These are phyloP conservation scores for Tachypleus tridentatus DNA, from an alignment of 1,140 invertebrate species.

Conservation along the genomic window DNA sequence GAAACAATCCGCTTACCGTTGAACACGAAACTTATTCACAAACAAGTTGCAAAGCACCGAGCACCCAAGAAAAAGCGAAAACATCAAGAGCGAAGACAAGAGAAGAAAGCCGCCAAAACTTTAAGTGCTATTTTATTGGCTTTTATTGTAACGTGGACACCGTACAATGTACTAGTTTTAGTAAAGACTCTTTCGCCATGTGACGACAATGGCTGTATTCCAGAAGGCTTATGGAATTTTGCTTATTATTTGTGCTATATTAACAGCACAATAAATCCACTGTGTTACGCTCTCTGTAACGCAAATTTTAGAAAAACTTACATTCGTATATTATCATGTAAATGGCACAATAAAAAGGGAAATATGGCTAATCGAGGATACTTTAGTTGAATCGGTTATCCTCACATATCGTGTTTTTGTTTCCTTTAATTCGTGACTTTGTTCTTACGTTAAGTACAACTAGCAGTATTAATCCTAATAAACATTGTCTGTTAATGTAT, in stretches of 20 bases:
- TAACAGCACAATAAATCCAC: constrained; percentile 51
- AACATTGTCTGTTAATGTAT: too few species aligned
- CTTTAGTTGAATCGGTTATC: constrained; percentile 1
- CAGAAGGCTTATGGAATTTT: constrained; percentile 81
- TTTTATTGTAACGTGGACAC: constrained; percentile 98
- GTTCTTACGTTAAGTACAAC: too few species aligned
- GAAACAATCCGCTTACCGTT: constrained; percentile 62
- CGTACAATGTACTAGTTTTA: constrained; percentile 89
- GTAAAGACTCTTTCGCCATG: constrained; percentile 59
- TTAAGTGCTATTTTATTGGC: constrained; percentile 90
- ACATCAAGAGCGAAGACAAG: constrained; percentile 90
- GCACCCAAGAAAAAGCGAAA: constrained; percentile 54
- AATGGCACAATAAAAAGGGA: constrained; percentile 45
- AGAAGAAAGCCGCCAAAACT: constrained; percentile 97
- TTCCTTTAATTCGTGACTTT: too few species aligned
- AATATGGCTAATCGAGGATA: not conserved
- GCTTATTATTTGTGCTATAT: constrained; percentile 98
- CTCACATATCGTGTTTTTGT: too few species aligned
- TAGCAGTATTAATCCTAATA: too few species aligned
- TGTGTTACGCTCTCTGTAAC: constrained; percentile 96
- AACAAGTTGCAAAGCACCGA: constrained; percentile 44
- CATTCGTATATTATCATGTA: constrained; percentile 86
- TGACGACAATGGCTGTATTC: constrained; percentile 46
- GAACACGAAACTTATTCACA: constrained; percentile 73
- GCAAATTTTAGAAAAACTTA: constrained; percentile 92